phyloP scores from a whole-genome alignment of 1,140 invertebrate genomes.

The Drosophila micromelanica region DNA sequence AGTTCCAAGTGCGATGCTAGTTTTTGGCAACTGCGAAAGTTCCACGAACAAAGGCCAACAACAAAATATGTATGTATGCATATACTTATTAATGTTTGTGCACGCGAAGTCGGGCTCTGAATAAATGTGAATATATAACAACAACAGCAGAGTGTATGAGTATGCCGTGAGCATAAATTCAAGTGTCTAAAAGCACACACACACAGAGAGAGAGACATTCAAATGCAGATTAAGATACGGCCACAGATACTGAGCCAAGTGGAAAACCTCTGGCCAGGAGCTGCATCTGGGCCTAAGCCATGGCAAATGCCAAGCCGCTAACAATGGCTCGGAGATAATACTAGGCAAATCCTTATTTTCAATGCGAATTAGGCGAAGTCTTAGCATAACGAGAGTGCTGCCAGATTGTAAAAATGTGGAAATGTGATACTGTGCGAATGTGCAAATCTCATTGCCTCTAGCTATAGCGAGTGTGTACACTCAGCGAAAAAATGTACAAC shows the following conservation, averaged over 20 bases:
- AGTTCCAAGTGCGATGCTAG: not conserved
- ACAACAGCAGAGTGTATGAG: not conserved
- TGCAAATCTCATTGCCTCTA: slow-evolving; percentile 18
- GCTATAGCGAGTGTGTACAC: not conserved
- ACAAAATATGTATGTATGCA: too few species aligned
- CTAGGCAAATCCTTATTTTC: slow-evolving; percentile 44
- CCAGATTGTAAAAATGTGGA: slow-evolving; percentile 17
- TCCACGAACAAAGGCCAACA: not conserved
- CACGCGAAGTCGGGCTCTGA: not conserved
- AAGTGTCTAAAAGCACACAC: slow-evolving; percentile 1
- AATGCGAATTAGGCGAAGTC: slow-evolving; percentile 38
- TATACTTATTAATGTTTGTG: slow-evolving; percentile 10
- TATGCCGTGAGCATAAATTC: slow-evolving; percentile 17
- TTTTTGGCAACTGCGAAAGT: slow-evolving; percentile 14
- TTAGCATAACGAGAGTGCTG: slow-evolving; percentile 16
- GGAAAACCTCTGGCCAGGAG: slow-evolving; percentile 4
- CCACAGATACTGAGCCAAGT: not conserved
- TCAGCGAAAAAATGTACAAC: too few species aligned
- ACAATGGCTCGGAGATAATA: slow-evolving; percentile 28
- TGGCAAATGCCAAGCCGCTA: slow-evolving; percentile 31
- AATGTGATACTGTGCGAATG: slow-evolving; percentile 24
- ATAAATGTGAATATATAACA: slow-evolving; percentile 4
- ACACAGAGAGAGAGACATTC: not conserved
- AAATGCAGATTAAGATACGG: not conserved
- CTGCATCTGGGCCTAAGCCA: slow-evolving; percentile 2